phyloP scores from a whole-genome alignment of 1,140 invertebrate species.

The Dreissena rostriformis region DNA sequence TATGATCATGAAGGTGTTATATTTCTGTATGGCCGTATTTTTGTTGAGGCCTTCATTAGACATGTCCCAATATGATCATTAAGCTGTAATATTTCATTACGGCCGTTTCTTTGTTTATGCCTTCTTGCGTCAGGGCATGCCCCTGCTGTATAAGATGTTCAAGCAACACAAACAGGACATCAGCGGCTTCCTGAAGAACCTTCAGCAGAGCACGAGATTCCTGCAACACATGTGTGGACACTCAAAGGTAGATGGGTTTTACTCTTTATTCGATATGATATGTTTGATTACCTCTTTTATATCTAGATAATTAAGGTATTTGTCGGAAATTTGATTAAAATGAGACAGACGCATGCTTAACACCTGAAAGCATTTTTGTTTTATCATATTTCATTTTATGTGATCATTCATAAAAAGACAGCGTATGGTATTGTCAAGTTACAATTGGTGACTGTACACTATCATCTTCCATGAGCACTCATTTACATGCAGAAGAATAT shows the following conservation, averaged over 20 bases:
- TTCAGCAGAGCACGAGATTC: conserved; percentile 87
- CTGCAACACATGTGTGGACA: conserved; percentile 92
- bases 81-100: conserved; percentile 82
- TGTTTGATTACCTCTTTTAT: neutral
- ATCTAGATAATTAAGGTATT: neutral
- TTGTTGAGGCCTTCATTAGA: no score
- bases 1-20: no score
- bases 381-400: conserved; percentile 88
- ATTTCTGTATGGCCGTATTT: no score
- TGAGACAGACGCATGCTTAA: neutral
- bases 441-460: no score
- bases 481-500: no score
- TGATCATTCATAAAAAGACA: conserved; percentile 73
- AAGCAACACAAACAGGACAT: conserved; percentile 83
- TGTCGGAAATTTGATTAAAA: neutral
- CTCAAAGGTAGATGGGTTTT: conserved; percentile 87
- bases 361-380: conserved; percentile 53
- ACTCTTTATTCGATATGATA: no score
- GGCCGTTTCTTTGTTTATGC: conserved; percentile 86
- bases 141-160: conserved; percentile 84
- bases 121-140: conserved; percentile 90
- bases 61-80: no score
- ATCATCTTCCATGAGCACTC: no score
- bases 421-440: no score
- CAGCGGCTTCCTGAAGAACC: conserved; percentile 82